Percentiles rank a stretch among this genome's conserved stretches.
phyloP scores from a whole-genome alignment of 2,888 invertebrate genomes.

The Torymus auratus region DNA sequence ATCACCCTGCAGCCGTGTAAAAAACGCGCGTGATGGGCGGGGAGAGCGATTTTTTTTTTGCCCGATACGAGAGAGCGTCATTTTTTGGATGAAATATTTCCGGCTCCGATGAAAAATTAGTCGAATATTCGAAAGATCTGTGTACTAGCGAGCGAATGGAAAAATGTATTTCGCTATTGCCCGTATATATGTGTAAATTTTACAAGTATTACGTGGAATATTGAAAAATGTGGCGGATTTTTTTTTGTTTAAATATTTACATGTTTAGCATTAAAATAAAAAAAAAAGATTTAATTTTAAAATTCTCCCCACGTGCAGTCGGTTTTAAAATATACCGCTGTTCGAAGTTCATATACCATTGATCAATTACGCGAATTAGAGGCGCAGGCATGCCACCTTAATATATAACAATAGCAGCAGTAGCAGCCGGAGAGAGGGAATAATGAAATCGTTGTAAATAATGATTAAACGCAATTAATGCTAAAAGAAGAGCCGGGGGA shows the following conservation, averaged over 20 bases:
- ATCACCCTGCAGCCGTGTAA: conserved; percentile 28
- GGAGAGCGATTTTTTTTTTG: neutral
- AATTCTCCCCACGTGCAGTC: neutral
- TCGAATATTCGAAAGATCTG: conserved; percentile 31
- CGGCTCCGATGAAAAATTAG: conserved; percentile 12
- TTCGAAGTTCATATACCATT: neutral
- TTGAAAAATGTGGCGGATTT: conserved; percentile 32
- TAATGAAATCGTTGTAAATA: conserved; percentile 58
- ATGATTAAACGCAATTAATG: conserved; percentile 58
- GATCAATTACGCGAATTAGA: conserved; percentile 15
- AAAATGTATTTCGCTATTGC: conserved; percentile 23
- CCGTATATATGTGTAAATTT: neutral
- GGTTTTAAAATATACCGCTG: no score
- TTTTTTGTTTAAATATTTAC: conserved; percentile 31
- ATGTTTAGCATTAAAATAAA: conserved; percentile 1
- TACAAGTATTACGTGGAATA: conserved; percentile 20
- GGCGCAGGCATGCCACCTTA: neutral
- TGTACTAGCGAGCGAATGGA: neutral
- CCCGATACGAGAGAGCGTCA: conserved; percentile 6
- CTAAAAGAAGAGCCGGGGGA: neutral
- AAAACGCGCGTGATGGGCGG: conserved; percentile 8
- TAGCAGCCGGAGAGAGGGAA: conserved; percentile 1
- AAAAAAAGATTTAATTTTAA: conserved; percentile 34
- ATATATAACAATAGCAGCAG: conserved; percentile 36
- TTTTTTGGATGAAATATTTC: conserved; percentile 50